Evolutionary conservation across 2,113 vertebrate genomes (phyloP).

Genomic region (Ornithorhynchus anatinus): DNA sequence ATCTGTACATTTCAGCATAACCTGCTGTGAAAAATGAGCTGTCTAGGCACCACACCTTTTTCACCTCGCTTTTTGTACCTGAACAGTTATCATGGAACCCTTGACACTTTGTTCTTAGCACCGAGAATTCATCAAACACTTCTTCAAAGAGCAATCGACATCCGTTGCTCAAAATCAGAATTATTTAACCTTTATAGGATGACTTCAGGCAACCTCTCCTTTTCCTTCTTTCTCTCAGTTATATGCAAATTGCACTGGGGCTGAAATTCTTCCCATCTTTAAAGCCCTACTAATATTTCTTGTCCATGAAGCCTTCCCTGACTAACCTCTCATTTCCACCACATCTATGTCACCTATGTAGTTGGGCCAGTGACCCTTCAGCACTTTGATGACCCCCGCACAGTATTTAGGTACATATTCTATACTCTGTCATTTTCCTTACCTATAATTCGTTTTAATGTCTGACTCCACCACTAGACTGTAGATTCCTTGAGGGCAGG

Average conservation of each 20-base stretch:
- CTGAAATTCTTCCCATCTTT: no score
- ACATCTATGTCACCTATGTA: no score
- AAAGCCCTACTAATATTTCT: no score
- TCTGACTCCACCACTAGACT: no score
- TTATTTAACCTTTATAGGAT: conserved; percentile 38
- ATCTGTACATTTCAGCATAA: background rate
- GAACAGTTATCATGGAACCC: conserved; percentile 1
- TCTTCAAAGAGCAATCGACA: conserved; percentile 12
- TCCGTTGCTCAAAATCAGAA: conserved; percentile 31
- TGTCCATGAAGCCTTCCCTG: no score
- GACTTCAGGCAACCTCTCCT: background rate
- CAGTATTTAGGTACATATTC: no score
- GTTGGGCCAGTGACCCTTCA: no score
- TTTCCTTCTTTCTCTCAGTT: background rate
- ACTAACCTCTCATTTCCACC: no score
- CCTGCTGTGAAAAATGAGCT: background rate
- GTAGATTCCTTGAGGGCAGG: no score
- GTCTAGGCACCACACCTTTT: background rate
- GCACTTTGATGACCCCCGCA: no score
- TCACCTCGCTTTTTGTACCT: conserved; percentile 7
- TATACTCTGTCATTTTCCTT: no score
- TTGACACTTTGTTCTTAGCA: conserved; percentile 20
- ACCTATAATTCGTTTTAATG: no score
- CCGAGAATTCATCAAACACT: conserved; percentile 18
- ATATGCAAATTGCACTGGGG: background rate